Percentiles rank a stretch among this genome's conserved stretches.
These are phyloP conservation scores for Lycopodina hypogea DNA, from an alignment of 37 sponge, comb jelly and placozoan species.

Conservation along the genomic window DNA sequence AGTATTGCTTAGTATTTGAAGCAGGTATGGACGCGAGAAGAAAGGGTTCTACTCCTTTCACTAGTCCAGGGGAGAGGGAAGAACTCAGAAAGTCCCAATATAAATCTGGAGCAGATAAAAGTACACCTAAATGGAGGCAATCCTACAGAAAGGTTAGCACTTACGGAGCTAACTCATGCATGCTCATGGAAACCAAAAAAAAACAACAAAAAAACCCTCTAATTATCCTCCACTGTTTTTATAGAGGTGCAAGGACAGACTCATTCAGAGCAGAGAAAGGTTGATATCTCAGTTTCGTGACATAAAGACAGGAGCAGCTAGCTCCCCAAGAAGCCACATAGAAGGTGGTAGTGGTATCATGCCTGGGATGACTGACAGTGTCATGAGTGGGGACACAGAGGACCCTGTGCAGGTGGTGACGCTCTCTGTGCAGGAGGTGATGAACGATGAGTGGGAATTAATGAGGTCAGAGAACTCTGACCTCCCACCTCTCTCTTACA, in stretches of 20 bases:
- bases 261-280: conserved; percentile 42
- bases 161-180: too few species aligned
- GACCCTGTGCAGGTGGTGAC: neutral
- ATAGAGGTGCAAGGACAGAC: conserved; percentile 54
- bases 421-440: conserved; percentile 34
- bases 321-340: neutral
- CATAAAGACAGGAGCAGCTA: neutral
- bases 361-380: neutral
- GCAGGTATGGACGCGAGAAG: neutral
- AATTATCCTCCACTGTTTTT: neutral
- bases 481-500: conserved; percentile 27
- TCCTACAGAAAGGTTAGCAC: conserved; percentile 55
- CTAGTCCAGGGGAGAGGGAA: conserved; percentile 30
- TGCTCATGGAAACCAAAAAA: neutral
- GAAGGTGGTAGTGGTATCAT: neutral
- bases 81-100: conserved; percentile 50
- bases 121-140: conserved; percentile 34
- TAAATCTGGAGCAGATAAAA: conserved; percentile 25
- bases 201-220: neutral
- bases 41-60: neutral
- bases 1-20: too few species aligned
- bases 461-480: conserved; percentile 31
- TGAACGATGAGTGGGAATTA: conserved; percentile 69
- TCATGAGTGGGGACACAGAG: neutral
- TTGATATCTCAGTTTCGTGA: conserved; percentile 23